A percentile compares a stretch with the other conserved stretches of the same genome.
phyloP scores from a whole-genome alignment of 2,888 invertebrate species.

The Cephus nigrinus region DNA sequence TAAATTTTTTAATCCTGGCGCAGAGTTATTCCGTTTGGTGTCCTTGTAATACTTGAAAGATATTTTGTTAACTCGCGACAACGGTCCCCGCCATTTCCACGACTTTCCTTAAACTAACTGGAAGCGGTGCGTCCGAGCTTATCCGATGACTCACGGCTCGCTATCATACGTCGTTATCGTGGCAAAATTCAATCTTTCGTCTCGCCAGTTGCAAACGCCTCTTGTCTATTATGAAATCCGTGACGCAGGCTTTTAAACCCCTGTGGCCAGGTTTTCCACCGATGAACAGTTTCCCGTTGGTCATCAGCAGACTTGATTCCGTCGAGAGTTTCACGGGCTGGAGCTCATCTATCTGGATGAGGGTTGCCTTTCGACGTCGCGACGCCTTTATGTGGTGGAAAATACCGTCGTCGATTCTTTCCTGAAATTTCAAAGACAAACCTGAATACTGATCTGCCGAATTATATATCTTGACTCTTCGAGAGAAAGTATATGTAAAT shows the following conservation, averaged over 20 bases:
- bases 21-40: constrained; percentile 10
- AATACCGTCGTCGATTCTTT: constrained; percentile 59
- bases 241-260: constrained; percentile 59
- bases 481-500: neutral
- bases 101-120: neutral
- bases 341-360: constrained; percentile 58
- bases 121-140: neutral
- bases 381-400: constrained; percentile 60
- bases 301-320: constrained; percentile 53
- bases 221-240: constrained; percentile 61
- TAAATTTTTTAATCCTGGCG: neutral
- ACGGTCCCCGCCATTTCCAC: neutral
- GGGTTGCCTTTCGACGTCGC: constrained; percentile 52
- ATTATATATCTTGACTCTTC: neutral
- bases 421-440: constrained; percentile 35
- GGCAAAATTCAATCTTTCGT: constrained; percentile 61
- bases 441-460: neutral
- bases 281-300: constrained; percentile 62
- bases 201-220: constrained; percentile 56
- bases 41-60: constrained; percentile 17
- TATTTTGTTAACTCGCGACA: constrained; percentile 25
- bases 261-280: constrained; percentile 62
- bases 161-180: constrained; percentile 65
- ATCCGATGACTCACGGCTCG: constrained; percentile 12
- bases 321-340: constrained; percentile 48